Percentiles rank a stretch among this genome's conserved stretches.
Evolutionary conservation across 2,888 invertebrate species (phyloP).

Genomic region (Resseliella maxima): DNA sequence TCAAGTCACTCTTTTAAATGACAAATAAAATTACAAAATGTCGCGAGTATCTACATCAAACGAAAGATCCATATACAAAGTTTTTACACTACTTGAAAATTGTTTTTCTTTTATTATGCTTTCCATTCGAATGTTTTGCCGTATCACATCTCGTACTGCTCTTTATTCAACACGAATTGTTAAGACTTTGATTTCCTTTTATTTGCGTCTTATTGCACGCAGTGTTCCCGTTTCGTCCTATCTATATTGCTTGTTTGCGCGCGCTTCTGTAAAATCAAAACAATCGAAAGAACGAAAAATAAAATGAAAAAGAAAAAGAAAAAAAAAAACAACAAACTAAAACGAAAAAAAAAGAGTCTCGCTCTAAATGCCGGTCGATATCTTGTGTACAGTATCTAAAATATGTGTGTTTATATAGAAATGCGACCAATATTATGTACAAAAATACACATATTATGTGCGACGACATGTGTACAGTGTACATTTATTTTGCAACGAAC

Average conservation of each 20-base stretch:
- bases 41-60: slow-evolving; percentile 36
- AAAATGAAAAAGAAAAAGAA: neutral
- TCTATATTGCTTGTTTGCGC: neutral
- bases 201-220: slow-evolving; percentile 19
- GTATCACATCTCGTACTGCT: neutral
- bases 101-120: neutral
- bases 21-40: slow-evolving; percentile 30
- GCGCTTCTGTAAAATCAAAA: slow-evolving; percentile 23
- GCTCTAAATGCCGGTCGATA: slow-evolving; percentile 51
- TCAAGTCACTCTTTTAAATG: slow-evolving; percentile 46
- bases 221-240: neutral
- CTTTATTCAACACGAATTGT: neutral
- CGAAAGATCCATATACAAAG: slow-evolving; percentile 17
- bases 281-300: neutral
- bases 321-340: neutral
- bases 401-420: slow-evolving; percentile 55
- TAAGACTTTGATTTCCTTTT: slow-evolving; percentile 1
- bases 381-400: slow-evolving; percentile 42
- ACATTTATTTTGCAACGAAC: slow-evolving; percentile 45
- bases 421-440: slow-evolving; percentile 50
- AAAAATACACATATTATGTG: slow-evolving; percentile 50
- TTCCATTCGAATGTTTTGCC: neutral
- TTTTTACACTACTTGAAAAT: neutral
- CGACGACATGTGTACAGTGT: slow-evolving; percentile 54
- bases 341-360: neutral